phyloP scores from a whole-genome alignment of 2,113 vertebrate species.

The Nothoprocta pentlandii region DNA sequence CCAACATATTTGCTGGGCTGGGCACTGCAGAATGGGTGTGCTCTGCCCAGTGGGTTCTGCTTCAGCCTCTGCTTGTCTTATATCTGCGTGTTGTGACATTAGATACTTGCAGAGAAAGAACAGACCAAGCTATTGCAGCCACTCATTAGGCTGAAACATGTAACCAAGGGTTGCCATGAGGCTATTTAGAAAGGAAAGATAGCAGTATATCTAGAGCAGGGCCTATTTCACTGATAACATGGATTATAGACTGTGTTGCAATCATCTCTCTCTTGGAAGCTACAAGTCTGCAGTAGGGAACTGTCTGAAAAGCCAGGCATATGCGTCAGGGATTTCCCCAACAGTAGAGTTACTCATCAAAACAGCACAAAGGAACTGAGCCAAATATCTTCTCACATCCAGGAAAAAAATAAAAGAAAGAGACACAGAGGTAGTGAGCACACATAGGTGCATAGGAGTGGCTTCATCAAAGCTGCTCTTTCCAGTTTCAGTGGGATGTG shows the following conservation, averaged over 20 bases:
- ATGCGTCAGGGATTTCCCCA: conserved; percentile 16
- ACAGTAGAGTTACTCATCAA: background rate
- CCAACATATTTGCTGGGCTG: background rate
- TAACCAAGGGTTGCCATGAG: background rate
- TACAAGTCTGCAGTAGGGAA: background rate
- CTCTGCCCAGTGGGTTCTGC: background rate
- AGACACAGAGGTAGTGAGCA: background rate
- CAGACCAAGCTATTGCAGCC: background rate
- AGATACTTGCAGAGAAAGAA: background rate
- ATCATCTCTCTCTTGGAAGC: background rate
- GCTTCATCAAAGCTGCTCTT: background rate
- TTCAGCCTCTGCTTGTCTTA: background rate
- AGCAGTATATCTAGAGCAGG: background rate
- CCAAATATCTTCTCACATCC: background rate
- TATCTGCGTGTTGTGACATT: background rate
- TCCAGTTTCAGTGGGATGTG: background rate
- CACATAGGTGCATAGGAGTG: background rate
- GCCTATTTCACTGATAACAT: background rate
- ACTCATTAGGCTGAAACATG: background rate
- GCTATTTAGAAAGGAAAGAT: background rate
- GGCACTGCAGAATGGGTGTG: background rate
- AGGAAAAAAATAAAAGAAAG: background rate
- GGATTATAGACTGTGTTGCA: background rate
- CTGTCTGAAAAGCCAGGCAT: conserved; percentile 13
- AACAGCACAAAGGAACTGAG: background rate